Percentiles rank a stretch among this genome's conserved stretches.
Conservation (phyloP, 1,140 invertebrate genomes). For the Chelonus insularis region DNA sequence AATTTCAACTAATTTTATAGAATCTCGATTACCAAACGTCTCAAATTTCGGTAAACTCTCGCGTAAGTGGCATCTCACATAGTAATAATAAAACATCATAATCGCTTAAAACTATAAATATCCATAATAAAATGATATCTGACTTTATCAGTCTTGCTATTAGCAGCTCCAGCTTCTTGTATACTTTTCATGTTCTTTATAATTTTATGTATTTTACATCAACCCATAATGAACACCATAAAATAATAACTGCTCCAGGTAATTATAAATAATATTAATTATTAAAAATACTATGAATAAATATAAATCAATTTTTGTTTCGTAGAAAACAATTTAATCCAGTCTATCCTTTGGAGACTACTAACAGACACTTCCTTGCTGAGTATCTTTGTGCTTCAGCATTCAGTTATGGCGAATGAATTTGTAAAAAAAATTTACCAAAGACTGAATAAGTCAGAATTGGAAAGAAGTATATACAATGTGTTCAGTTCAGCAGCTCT, state of each 20-base stretch:
- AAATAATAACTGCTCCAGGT: conserved; percentile 14
- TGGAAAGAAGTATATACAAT: conserved; percentile 62
- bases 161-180: conserved; percentile 45
- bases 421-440: conserved; percentile 50
- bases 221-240: conserved; percentile 33
- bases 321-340: conserved; percentile 38
- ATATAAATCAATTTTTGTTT: conserved; percentile 22
- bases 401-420: conserved; percentile 58
- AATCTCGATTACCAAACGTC: too few relatives aligned
- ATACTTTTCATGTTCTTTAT: conserved; percentile 50
- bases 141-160: conserved; percentile 35
- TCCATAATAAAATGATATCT: conserved; percentile 37
- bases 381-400: conserved; percentile 60
- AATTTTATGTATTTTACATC: conserved; percentile 52
- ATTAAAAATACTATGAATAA: background rate
- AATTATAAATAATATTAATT: conserved; percentile 9
- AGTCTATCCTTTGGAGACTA: conserved; percentile 41
- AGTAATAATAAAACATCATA: too few relatives aligned
- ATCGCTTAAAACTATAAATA: too few relatives aligned
- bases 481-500: conserved; percentile 39
- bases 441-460: conserved; percentile 50
- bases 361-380: conserved; percentile 54
- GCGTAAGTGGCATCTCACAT: too few relatives aligned
- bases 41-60: too few relatives aligned
- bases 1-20: too few relatives aligned